Conservation (phyloP, 2,797 vertebrate species). For the Xenops minutus region DNA sequence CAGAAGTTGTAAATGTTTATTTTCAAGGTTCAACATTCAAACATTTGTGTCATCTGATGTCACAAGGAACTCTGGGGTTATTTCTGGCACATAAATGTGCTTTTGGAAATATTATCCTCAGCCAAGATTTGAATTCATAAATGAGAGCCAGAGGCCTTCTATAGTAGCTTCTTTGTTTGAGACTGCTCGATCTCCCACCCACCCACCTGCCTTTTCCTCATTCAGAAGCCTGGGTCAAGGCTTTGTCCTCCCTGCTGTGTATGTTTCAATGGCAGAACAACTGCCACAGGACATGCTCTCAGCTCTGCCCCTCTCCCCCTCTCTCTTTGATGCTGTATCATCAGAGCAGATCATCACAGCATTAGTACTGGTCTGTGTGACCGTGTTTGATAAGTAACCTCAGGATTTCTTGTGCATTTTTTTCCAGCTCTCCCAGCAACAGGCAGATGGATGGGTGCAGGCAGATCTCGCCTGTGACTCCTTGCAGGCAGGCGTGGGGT, state of each 20-base stretch:
- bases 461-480: neutral
- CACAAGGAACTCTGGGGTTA: neutral
- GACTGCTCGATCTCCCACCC: neutral
- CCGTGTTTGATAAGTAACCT: neutral
- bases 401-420: neutral
- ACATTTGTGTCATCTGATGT: neutral
- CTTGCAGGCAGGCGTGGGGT: neutral
- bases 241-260: neutral
- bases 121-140: neutral
- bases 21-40: neutral
- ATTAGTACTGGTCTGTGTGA: rapidly evolving
- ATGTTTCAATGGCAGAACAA: neutral
- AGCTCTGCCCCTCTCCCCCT: neutral
- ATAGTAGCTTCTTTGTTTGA: neutral
- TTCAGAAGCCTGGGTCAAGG: neutral
- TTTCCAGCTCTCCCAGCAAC: neutral
- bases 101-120: neutral
- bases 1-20: neutral
- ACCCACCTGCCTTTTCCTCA: neutral
- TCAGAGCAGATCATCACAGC: neutral
- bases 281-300: neutral
- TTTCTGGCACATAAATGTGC: neutral
- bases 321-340: neutral
- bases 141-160: neutral
- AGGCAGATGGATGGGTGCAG: neutral